Conservation (phyloP, 1,140 invertebrate genomes). For the Portunus trituberculatus region DNA sequence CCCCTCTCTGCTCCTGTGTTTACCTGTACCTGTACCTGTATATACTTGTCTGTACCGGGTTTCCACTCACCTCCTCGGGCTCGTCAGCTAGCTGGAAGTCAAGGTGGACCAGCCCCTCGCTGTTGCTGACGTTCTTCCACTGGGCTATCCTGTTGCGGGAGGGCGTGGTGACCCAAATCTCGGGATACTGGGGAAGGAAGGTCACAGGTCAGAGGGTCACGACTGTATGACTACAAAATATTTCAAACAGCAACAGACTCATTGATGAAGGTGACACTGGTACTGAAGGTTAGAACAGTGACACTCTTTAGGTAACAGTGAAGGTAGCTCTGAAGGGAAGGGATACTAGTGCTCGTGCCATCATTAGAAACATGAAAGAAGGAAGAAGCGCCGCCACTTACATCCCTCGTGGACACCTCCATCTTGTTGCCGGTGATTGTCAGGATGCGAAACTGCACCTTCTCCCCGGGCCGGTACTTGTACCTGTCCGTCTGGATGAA, state of each 20-base stretch:
- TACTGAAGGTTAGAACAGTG: too few relatives aligned
- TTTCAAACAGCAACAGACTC: too few relatives aligned
- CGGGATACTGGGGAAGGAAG: slow-evolving; percentile 18
- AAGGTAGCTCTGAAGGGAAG: too few relatives aligned
- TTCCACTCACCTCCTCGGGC: slow-evolving; percentile 79
- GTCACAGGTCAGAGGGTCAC: neutral
- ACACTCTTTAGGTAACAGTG: too few relatives aligned
- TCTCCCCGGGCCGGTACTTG: slow-evolving; percentile 85
- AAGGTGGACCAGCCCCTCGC: slow-evolving; percentile 83
- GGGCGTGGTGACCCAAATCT: slow-evolving; percentile 81
- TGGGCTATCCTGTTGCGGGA: slow-evolving; percentile 83
- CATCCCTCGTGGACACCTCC: neutral
- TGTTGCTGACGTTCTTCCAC: slow-evolving; percentile 83
- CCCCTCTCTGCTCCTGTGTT: too few relatives aligned
- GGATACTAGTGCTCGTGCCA: too few relatives aligned
- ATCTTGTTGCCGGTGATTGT: slow-evolving; percentile 78
- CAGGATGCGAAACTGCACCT: slow-evolving; percentile 83
- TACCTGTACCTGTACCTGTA: too few relatives aligned
- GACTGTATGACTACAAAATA: too few relatives aligned
- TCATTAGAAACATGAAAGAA: too few relatives aligned
- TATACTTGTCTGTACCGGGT: neutral
- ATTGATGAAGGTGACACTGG: too few relatives aligned
- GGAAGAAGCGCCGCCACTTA: neutral
- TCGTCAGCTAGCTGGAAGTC: slow-evolving; percentile 83
- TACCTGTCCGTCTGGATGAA: slow-evolving; percentile 83